Percentiles rank a stretch among this genome's conserved stretches.
These are phyloP conservation scores for Nomada ruficornis DNA, from an alignment of 2,888 invertebrate genomes.

Conservation along the genomic window DNA sequence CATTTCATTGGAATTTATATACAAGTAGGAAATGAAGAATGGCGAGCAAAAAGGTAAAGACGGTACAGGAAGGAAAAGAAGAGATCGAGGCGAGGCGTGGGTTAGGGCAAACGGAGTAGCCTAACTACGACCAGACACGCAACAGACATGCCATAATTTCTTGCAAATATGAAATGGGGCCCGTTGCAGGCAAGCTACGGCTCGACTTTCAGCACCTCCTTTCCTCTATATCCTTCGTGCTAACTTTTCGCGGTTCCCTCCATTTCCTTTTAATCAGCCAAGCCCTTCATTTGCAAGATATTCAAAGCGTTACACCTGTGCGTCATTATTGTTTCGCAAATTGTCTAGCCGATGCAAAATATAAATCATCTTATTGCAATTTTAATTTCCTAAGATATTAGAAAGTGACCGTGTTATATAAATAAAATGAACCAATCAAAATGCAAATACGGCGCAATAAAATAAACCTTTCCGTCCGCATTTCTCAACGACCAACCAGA, in stretches of 20 bases:
- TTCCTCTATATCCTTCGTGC: conserved; percentile 56
- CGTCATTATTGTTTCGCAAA: too few relatives aligned
- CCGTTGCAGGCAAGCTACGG: conserved; percentile 34
- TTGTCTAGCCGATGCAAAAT: too few relatives aligned
- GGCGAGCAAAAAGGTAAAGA: conserved; percentile 30
- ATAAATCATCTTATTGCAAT: conserved; percentile 6
- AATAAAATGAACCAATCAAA: background rate
- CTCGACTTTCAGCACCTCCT: conserved; percentile 68
- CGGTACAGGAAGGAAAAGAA: conserved; percentile 69
- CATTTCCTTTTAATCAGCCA: conserved; percentile 63
- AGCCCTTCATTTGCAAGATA: conserved; percentile 50
- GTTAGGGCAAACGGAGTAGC: conserved; percentile 62
- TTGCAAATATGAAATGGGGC: conserved; percentile 72
- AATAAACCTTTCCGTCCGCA: background rate
- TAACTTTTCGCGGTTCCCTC: conserved; percentile 43
- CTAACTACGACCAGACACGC: conserved; percentile 78
- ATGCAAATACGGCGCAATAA: background rate
- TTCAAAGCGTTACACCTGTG: too few relatives aligned
- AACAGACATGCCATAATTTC: conserved; percentile 74
- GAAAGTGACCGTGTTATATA: too few relatives aligned
- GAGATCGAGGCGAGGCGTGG: conserved; percentile 71
- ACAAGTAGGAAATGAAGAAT: background rate
- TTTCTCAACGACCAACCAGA: background rate
- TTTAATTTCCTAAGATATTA: background rate
- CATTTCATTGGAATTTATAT: too few relatives aligned